phyloP scores from a whole-genome alignment of 2,797 vertebrate genomes.

The Helostoma temminkii region DNA sequence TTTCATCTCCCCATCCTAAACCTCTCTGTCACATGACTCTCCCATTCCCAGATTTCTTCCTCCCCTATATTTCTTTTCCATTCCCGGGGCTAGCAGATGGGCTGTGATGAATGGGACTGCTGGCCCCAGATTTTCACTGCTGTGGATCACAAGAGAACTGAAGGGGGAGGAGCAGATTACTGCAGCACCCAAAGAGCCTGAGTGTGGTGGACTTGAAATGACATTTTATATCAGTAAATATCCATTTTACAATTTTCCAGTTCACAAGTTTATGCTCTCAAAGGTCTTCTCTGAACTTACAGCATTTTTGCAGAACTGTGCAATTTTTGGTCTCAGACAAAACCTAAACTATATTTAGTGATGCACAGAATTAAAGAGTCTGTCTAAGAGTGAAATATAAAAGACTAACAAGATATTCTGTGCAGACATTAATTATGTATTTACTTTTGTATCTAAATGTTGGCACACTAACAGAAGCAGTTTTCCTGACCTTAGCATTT shows the following conservation, averaged over 20 bases:
- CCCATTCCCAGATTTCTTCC: background rate
- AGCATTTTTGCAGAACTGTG: background rate
- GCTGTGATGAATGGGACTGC: constrained; percentile 23
- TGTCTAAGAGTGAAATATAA: no score
- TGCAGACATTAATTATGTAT: no score
- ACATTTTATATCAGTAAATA: no score
- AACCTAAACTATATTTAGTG: background rate
- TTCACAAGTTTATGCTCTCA: background rate
- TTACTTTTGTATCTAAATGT: no score
- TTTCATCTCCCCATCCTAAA: background rate
- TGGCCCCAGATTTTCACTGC: constrained; percentile 10
- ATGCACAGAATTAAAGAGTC: background rate
- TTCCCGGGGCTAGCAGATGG: constrained; percentile 21
- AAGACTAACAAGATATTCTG: no score
- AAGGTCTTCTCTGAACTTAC: background rate
- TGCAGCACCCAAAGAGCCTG: constrained; percentile 4
- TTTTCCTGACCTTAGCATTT: no score
- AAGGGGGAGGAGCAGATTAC: constrained; percentile 1
- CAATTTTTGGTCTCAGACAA: background rate
- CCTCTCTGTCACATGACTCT: background rate
- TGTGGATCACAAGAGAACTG: background rate
- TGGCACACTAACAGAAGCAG: no score
- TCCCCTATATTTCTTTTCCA: background rate
- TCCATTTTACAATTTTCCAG: background rate
- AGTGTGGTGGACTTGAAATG: background rate